These are phyloP conservation scores for Hydrocynus forskahlii DNA, from an alignment of 2,797 vertebrate species.

Conservation along the genomic window DNA sequence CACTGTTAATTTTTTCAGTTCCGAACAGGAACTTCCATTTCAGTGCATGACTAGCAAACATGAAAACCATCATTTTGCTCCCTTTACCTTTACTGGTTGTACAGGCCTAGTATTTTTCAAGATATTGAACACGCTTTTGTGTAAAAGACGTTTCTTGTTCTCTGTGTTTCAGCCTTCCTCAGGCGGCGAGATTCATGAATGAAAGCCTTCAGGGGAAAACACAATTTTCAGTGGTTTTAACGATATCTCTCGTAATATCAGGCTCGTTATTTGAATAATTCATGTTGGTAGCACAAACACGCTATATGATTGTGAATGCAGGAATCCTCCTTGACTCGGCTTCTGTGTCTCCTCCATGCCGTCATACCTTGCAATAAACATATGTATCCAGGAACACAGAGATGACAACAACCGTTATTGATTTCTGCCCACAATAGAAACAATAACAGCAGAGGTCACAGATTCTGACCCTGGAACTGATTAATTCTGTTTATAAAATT, in stretches of 20 bases:
- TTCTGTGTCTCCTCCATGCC: constrained; percentile 15
- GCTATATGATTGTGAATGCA: constrained; percentile 22
- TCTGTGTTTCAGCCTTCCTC: not conserved
- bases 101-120: too few relatives aligned
- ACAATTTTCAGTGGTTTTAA: not conserved
- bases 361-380: constrained; percentile 21
- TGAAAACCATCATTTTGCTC: too few relatives aligned
- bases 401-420: constrained; percentile 50
- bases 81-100: too few relatives aligned
- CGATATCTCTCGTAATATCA: constrained; percentile 5
- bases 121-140: too few relatives aligned
- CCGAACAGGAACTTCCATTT: too few relatives aligned
- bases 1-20: too few relatives aligned
- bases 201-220: not conserved
- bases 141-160: not conserved
- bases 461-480: constrained; percentile 38
- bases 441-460: constrained; percentile 52
- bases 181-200: not conserved
- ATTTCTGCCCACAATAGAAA: constrained; percentile 49
- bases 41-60: too few relatives aligned
- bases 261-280: constrained; percentile 37
- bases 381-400: constrained; percentile 29
- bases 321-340: constrained; percentile 3
- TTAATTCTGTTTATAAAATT: constrained; percentile 30
- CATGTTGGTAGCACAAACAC: not conserved